A percentile compares a stretch with the other conserved stretches of the same genome.
These are phyloP conservation scores for Megalops cyprinoides DNA, from an alignment of 2,797 vertebrate genomes.

Conservation along the genomic window DNA sequence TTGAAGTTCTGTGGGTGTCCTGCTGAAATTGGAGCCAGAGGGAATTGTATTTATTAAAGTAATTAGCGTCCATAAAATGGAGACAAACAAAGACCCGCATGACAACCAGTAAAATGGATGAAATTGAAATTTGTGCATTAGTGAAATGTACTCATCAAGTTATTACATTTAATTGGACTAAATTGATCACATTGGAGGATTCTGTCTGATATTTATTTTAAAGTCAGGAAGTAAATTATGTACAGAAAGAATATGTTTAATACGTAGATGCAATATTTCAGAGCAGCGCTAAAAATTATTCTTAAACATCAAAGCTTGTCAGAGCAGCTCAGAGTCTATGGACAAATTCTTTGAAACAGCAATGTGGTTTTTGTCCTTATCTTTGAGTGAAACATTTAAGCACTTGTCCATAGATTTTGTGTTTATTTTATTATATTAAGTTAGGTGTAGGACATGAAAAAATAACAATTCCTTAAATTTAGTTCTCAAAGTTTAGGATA, in stretches of 20 bases:
- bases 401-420: background rate
- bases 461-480: background rate
- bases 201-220: background rate
- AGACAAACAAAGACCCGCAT: slow-evolving; percentile 49
- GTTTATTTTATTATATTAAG: background rate
- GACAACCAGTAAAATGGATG: slow-evolving; percentile 44
- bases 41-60: slow-evolving; percentile 49
- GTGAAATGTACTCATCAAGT: slow-evolving; percentile 29
- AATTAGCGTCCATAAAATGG: slow-evolving; percentile 41
- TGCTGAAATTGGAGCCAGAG: slow-evolving; percentile 72
- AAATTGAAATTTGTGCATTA: slow-evolving; percentile 45
- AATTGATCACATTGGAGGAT: background rate
- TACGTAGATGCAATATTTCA: slow-evolving; percentile 8
- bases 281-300: background rate
- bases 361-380: background rate
- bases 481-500: background rate
- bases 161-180: slow-evolving; percentile 18
- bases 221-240: background rate
- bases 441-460: background rate
- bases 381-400: background rate
- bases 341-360: background rate
- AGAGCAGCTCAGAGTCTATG: background rate
- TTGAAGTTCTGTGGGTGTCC: slow-evolving; percentile 87
- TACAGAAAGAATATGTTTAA: background rate
- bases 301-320: background rate